phyloP scores from a whole-genome alignment of 2,113 vertebrate genomes.

The Ursus arctos region DNA sequence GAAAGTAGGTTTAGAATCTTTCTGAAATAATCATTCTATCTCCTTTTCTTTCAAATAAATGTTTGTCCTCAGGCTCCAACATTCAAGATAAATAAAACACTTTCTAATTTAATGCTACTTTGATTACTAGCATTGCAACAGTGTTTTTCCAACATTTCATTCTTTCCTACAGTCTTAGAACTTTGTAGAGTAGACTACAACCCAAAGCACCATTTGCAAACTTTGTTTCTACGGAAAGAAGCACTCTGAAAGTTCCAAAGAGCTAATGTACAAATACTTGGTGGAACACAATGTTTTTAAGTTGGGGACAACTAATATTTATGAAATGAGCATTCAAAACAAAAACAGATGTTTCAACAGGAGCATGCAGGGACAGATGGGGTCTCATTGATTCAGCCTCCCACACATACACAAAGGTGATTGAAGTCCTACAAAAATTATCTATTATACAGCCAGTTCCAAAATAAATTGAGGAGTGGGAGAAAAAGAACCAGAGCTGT shows the following conservation, averaged over 20 bases:
- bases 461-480: background rate
- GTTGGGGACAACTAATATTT: conserved; percentile 19
- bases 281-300: background rate
- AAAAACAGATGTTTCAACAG: conserved; percentile 48
- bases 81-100: conserved; percentile 43
- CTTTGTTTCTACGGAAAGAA: conserved; percentile 41
- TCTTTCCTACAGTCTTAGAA: background rate
- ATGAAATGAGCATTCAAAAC: conserved; percentile 43
- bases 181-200: background rate
- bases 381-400: background rate
- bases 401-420: background rate
- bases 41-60: conserved; percentile 13
- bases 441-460: background rate
- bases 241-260: conserved; percentile 3
- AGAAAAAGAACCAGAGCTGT: background rate
- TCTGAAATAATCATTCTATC: conserved; percentile 9
- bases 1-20: conserved; percentile 36
- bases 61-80: background rate
- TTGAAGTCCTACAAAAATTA: background rate
- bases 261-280: conserved; percentile 44
- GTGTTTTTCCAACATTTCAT: background rate
- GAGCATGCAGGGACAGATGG: background rate
- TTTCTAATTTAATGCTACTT: conserved; percentile 51
- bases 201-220: background rate
- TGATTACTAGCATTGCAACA: background rate